Evolutionary conservation across 2,113 vertebrate species (phyloP).

Genomic region (Ivindomyrus marchei): DNA sequence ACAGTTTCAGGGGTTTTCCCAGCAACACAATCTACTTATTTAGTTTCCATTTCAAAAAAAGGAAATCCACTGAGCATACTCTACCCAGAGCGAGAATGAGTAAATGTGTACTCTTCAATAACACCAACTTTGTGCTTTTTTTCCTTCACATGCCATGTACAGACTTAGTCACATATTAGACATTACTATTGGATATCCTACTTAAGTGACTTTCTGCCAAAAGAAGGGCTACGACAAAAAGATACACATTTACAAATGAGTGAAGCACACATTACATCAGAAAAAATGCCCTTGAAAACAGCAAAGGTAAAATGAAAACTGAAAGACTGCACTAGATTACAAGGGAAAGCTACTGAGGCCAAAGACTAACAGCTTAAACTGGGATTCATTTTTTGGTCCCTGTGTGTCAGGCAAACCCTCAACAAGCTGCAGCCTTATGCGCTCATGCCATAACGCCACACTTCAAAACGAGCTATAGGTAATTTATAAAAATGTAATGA

Average conservation of each 20-base stretch:
- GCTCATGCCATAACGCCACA: not conserved
- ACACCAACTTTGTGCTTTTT: not conserved
- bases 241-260: not conserved
- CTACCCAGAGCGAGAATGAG: not conserved
- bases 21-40: slow-evolving; percentile 22
- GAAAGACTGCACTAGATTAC: not conserved
- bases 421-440: not conserved
- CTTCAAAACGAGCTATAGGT: not conserved
- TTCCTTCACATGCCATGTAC: not conserved
- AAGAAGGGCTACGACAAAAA: not conserved
- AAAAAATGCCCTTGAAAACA: not conserved
- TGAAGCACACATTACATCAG: not conserved
- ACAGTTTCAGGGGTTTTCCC: slow-evolving; percentile 44
- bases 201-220: no score
- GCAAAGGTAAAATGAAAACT: not conserved
- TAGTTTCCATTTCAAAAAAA: slow-evolving; percentile 41
- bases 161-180: not conserved
- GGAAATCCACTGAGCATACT: slow-evolving; percentile 30
- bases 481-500: not conserved
- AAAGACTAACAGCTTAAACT: slow-evolving; percentile 27
- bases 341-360: slow-evolving; percentile 28
- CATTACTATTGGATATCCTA: not conserved
- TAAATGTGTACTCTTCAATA: not conserved
- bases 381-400: slow-evolving; percentile 27
- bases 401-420: not conserved